Percentiles rank a stretch among this genome's conserved stretches.
Conservation (phyloP, 2,888 invertebrate genomes). For the Tuberolachnus salignus region DNA sequence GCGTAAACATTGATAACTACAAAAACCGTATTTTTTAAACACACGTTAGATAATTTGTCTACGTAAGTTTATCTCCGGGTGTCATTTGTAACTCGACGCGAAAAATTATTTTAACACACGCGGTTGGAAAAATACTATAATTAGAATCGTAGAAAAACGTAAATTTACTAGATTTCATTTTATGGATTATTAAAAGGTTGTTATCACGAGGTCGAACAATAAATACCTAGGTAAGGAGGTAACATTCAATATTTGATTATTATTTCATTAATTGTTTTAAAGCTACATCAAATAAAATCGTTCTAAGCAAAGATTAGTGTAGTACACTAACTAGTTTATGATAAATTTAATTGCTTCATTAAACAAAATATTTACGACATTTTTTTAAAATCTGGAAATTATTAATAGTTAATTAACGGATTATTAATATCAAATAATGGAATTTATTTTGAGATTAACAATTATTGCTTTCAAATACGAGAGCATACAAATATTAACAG, state of each 20-base stretch:
- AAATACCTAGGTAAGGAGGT: background rate
- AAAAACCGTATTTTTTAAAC: background rate
- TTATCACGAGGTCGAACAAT: background rate
- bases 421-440: background rate
- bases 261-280: constrained; percentile 8
- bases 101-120: background rate
- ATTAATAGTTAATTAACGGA: background rate
- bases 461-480: background rate
- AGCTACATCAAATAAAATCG: background rate
- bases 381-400: background rate
- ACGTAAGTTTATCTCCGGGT: background rate
- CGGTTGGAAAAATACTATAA: background rate
- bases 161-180: background rate
- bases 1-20: too few relatives aligned
- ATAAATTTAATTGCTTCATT: constrained; percentile 7
- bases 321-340: background rate
- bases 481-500: background rate
- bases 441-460: background rate
- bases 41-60: background rate
- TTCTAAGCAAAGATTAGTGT: background rate
- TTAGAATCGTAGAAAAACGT: background rate
- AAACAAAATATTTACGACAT: constrained; percentile 20
- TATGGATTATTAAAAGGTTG: background rate
- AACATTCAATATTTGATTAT: background rate
- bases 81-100: background rate